Evolutionary conservation across 2,888 invertebrate species (phyloP), one percentile per base, ranked within the genome.

Genomic region (Zele albiditarsus): DNA sequence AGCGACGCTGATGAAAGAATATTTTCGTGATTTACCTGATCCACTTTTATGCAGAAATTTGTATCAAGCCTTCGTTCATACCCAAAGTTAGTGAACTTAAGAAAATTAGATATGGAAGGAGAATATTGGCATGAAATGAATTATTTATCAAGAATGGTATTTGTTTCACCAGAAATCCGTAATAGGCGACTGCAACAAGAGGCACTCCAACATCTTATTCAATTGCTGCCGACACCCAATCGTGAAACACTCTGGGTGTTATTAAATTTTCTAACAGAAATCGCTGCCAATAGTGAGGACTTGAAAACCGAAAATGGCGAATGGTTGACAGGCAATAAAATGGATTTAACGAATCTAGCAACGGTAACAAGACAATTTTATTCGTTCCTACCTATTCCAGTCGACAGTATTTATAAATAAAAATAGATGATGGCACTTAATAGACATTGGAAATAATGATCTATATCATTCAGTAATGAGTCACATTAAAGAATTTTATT

Each of bases 291-390:
- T 89, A 92, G 95, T 63, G 92, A 92, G 63, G 96, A 96, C 87
- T 90, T 90, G 70, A 90, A 91, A 74, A 91, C 91, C 80, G 91
- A 91, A 77, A 85, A 87, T 91, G 94, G 92, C 25, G 92, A 93
- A 81, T 88, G 90, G 84, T 79, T 93, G 65, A 89, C 93, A 16
- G 98, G 98, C 1, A 98, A 98, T 90, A 97, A 96, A 91, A 98
- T 98, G 98, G 96, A 97, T 89, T 94, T 95, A 62, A 94, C 94
- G 71, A 98, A 98, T 89, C 90, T 98, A 78, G 98, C 98, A 0
- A 98, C 97, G 0, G 89, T 89, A 80, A 87, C 83, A 80, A 65
- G 33, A 71, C 38, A 68, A n/a, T n/a, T 23, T 6, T 20, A 53
- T 23, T n/a, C n/a, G 0, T 53, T n/a, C 8, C 2, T 20, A 4